Evolutionary conservation across 23 tunicate species (phyloP).

Genomic region (Clavelina lepadiformis): DNA sequence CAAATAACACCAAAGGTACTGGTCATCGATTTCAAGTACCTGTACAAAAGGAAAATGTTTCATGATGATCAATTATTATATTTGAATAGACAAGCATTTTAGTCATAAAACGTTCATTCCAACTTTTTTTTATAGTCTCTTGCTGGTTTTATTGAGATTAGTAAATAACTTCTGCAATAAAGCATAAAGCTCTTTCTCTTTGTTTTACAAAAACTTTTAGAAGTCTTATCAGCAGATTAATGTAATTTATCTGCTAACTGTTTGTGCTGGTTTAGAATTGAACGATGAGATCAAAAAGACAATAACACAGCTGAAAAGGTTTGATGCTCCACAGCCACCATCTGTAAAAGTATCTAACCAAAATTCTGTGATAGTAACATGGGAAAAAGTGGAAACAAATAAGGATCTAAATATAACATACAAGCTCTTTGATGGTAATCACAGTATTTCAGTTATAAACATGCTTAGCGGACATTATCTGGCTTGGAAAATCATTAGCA

Average conservation of each 20-base stretch:
- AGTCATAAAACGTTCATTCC: too few species aligned
- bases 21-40: background rate
- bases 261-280: constrained; percentile 68
- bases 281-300: constrained; percentile 71
- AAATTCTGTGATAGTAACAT: constrained; percentile 14
- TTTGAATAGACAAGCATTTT: background rate
- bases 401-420: constrained; percentile 38
- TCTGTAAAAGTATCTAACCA: constrained; percentile 22
- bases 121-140: too few species aligned
- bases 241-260: too few species aligned
- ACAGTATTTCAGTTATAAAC: too few species aligned
- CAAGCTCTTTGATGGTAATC: constrained; percentile 64
- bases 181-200: too few species aligned
- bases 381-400: constrained; percentile 32
- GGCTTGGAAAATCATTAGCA: too few species aligned
- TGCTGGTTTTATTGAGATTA: too few species aligned
- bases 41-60: background rate
- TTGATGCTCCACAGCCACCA: constrained; percentile 65
- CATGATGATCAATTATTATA: background rate
- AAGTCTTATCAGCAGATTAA: too few species aligned
- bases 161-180: too few species aligned
- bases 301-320: constrained; percentile 37
- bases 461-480: too few species aligned
- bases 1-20: constrained; percentile 59
- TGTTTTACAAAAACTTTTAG: too few species aligned